Percentiles rank a stretch among this genome's conserved stretches.
Conservation (phyloP, 2,888 invertebrate genomes). For the Nephrotoma guestfalica region DNA sequence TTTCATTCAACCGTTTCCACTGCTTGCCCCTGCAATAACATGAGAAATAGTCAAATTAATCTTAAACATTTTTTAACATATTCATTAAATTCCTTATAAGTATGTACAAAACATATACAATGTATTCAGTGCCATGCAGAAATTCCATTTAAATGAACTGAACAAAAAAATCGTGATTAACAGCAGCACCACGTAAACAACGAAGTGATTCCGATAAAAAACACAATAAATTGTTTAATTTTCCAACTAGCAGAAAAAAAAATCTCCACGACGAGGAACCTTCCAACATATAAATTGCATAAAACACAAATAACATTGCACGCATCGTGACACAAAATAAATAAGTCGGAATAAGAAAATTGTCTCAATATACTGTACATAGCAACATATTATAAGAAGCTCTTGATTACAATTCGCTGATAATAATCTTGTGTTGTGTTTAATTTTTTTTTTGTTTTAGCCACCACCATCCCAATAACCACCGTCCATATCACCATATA, state of each 20-base stretch:
- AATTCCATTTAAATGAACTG: neutral
- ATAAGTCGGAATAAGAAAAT: neutral
- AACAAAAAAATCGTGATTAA: neutral
- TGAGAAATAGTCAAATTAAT: neutral
- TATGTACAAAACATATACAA: neutral
- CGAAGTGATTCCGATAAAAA: neutral
- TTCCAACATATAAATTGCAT: neutral
- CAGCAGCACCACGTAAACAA: neutral
- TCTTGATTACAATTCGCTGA: neutral
- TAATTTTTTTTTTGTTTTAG: neutral
- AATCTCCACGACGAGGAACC: neutral
- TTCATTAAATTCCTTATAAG: neutral
- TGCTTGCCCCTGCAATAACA: no score
- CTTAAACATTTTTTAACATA: neutral
- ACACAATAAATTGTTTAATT: neutral
- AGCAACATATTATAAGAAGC: neutral
- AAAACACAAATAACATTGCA: slow-evolving; percentile 2
- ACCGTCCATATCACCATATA: neutral
- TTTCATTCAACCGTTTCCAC: no score
- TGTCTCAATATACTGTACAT: neutral
- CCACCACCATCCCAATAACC: neutral
- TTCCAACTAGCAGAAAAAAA: neutral
- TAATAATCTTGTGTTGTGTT: neutral
- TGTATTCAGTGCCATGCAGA: neutral
- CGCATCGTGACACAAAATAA: slow-evolving; percentile 3